Evolutionary conservation across 2,888 invertebrate genomes (phyloP), one percentile per base, ranked within the genome.

Genomic region (Chrysolina haemoptera): DNA sequence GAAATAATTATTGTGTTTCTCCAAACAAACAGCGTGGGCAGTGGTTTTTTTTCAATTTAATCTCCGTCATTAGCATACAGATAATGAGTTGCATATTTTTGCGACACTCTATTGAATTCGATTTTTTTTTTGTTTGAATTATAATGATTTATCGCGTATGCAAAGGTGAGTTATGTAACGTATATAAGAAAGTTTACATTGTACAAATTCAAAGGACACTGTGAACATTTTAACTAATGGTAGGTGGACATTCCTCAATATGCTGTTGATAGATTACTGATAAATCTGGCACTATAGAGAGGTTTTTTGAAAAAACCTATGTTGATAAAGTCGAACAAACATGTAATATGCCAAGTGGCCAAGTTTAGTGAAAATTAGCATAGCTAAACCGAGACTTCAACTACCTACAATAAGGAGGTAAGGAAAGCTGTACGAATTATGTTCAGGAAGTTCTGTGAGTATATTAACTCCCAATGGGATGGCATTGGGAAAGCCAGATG

Each of bases 41-140:
- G 66, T 8, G 14, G n/a, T 14, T 22, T 27, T 66, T 20, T 66
- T 66, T 35, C 27, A 50, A 50, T 27, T 53, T 48, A 27, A 48
- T 48, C 18, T n/a, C 16, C 16, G 50, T 66, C 14, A 76, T 76
- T 77, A 69, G 75, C 75, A 75, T 75, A 77, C 71, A 75, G 68
- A 77, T 75, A 71, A 68, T 70, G 73, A 73, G 66, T 71, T 75
- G 68, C 62, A 65, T 65, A 77, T 70, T 77, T 73, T 77, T 75
- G 68, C 73, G 70, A 75, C 71, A 63, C 35, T 62, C 75, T 53
- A 77, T 75, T 75, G 73, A 77, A 77, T 72, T 63, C 40, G 22
- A 70, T 72, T 74, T 74, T 76, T 74, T 35, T n/a, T 20, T 11
- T 14, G n/a, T 22, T 65, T 65, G 16, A 46, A 65, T 65, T 63